Base-by-base conservation (phyloP, 1,140 invertebrate genomes). In the Lordiphosa collinella region DNA sequence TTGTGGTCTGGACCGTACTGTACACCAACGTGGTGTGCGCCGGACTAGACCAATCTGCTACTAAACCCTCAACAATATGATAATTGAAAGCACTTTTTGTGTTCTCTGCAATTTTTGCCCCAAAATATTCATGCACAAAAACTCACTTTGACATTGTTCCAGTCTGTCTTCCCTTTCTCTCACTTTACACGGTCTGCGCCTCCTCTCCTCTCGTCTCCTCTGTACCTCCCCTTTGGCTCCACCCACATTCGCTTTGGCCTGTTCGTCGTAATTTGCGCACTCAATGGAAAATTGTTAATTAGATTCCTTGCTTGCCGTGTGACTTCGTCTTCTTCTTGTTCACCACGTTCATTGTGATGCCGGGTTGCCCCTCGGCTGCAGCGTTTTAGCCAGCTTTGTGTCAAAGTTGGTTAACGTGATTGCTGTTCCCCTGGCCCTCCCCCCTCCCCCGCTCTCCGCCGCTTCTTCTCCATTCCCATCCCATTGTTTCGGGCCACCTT, bases 251-350 rank as follows among this genome's bases (percentile, higher is more conserved):
- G 6, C 22, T 37, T 50, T 50, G 46, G 56, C 29, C 63, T 54
- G 50, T 75, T 74, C 59, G 55, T 72, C 78, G 76, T 80, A 80
- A 80, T 80, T 80, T 80, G 76, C 76, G 78, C 76, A 80, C 72
- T 84, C 79, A 84, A 84, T 84, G 78, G 72, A 84, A 84, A 84
- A 84, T 84, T 84, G 78, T 84, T 84, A 84, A 84, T 84, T 84
- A 84, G 78, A 84, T 84, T 84, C 79, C 78, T 84, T 76, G 72
- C 58, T 72, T 80, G 76, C 80, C 67, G 76, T 82, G 70, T 74
- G 75, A 80, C 75, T 82, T 73, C 51, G 14, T 41, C 60, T 53
- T 71, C 68, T 53, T 48, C 32, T 70, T 46, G 40, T 47, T 10
- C 37, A n/a, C 16, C 11, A 35, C 8, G 40, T 22, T n/a, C 49